Evolutionary conservation across 1,140 invertebrate genomes (phyloP), one percentile per base, ranked within the genome.

Genomic region (Drosophila quadrilineata): DNA sequence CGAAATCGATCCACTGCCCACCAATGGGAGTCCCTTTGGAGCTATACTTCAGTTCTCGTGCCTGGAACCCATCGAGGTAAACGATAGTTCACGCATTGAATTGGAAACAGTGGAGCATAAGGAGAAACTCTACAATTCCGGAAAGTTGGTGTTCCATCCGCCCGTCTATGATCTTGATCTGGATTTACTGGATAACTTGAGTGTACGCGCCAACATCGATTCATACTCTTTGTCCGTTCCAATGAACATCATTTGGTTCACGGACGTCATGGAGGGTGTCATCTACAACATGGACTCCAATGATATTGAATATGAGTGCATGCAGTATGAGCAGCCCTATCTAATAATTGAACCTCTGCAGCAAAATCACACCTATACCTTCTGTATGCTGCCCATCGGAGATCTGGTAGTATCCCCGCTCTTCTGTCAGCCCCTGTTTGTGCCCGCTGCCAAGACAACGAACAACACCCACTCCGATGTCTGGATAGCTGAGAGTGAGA

Each of bases 201-300:
- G 60, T 4, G 60, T 80, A 1, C 46, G 41, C n/a, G 74, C 72
- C 0, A 17, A 6, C 2, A 67, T 85, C 10, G 36, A 65, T 0
- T 56, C 52, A 5, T 76, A 64, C 36, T 3, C 52, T n/a, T 16
- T 2, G 2, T 6, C 48, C 6, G 50, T 57, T 10, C 16, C 53
- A 6, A 24, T 74, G 3, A 73, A 72, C 19, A 77, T 85, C 1
- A 65, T 84, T 29, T 85, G 80, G 76, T 85, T 85, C 21, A 71
- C 60, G 1, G 70, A 73, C 21, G 19, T 46, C 3, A 3, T 40
- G n/a, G n/a, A 40, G 45, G 3, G 14, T 16, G 1, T 4, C 0
- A 45, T 29, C 5, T n/a, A n/a, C n/a, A n/a, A n/a, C n/a, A n/a
- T n/a, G n/a, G n/a, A n/a, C n/a, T n/a, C n/a, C n/a, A 28, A 0